Conservation (phyloP, 2,888 invertebrate species). For the Stenotaenia linearis region DNA sequence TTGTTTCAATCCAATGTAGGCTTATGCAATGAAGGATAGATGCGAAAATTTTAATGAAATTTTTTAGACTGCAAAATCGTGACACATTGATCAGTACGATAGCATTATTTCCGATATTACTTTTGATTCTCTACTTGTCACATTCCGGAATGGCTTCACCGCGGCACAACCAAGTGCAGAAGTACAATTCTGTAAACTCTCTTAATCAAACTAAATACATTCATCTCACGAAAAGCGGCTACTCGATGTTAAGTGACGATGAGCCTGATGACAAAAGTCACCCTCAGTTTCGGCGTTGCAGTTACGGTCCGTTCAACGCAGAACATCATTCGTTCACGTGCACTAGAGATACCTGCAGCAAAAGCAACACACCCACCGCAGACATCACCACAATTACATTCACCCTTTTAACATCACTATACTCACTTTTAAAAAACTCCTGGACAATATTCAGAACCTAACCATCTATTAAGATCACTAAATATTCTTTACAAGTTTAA, state of each 20-base stretch:
- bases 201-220: neutral
- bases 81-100: neutral
- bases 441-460: neutral
- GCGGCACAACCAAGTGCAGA: neutral
- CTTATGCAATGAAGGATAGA: neutral
- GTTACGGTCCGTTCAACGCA: neutral
- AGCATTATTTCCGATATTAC: neutral
- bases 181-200: neutral
- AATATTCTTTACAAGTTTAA: neutral
- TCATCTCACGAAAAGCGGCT: neutral
- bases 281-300: neutral
- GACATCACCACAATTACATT: neutral
- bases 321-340: neutral
- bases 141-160: neutral
- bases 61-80: neutral
- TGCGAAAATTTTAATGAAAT: neutral
- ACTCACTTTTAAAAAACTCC: neutral
- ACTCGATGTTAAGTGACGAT: neutral
- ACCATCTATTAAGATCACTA: neutral
- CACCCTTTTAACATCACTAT: neutral
- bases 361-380: neutral
- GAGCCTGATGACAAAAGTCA: neutral
- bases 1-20: neutral
- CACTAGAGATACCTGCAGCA: neutral
- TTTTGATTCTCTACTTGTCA: neutral